Conservation (phyloP, 2,797 vertebrate genomes). For the Sternarchorhynchus goeldii region DNA sequence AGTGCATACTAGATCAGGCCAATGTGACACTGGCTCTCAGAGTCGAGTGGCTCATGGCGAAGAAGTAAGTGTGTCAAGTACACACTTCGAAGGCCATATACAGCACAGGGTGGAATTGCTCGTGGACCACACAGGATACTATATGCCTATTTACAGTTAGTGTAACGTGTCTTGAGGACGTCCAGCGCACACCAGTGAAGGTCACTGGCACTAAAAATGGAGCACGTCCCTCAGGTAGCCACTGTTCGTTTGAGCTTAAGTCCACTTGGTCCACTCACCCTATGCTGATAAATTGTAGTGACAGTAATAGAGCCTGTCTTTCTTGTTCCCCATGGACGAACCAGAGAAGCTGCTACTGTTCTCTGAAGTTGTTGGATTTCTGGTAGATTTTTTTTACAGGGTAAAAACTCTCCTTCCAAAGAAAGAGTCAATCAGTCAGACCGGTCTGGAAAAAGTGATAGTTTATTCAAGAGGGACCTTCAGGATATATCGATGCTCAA, state of each 20-base stretch:
- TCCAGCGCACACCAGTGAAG: conserved; percentile 40
- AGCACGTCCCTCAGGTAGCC: conserved; percentile 35
- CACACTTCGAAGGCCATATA: conserved; percentile 6
- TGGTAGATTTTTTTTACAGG: background rate
- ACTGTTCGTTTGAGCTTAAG: conserved; percentile 21
- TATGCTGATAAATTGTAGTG: background rate
- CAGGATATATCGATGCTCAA: too few species aligned
- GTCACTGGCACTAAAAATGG: conserved; percentile 45
- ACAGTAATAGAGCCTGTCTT: conserved; percentile 14
- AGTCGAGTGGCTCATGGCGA: background rate
- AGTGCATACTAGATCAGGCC: background rate
- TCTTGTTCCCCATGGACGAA: background rate
- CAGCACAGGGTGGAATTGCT: conserved; percentile 1
- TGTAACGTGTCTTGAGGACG: conserved; percentile 40
- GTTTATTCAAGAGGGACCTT: too few species aligned
- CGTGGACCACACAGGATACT: conserved; percentile 15
- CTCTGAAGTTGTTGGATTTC: background rate
- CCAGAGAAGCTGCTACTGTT: background rate
- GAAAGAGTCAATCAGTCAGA: too few species aligned
- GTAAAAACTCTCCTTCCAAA: too few species aligned
- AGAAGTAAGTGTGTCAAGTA: conserved; percentile 18
- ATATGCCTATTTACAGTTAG: conserved; percentile 41
- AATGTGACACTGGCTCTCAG: too few species aligned
- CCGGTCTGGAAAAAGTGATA: too few species aligned
- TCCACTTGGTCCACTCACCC: background rate